Evolutionary conservation across 2,113 vertebrate species (phyloP).

Genomic region (Xenopus laevis): DNA sequence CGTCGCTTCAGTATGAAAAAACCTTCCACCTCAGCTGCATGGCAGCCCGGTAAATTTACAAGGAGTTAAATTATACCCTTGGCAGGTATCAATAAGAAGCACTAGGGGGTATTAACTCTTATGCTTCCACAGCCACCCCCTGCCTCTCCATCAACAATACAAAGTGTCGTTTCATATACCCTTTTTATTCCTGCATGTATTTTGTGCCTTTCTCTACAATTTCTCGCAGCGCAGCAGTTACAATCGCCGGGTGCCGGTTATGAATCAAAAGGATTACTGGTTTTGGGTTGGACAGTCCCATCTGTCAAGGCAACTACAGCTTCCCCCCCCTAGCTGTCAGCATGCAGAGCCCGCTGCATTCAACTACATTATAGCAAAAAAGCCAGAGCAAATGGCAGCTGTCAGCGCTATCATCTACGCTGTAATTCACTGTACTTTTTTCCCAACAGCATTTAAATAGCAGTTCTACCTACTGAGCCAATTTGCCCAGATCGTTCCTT

Average conservation of each 20-base stretch:
- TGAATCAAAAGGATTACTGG: too few species aligned
- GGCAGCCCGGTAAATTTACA: too few species aligned
- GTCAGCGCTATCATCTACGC: conserved; percentile 53
- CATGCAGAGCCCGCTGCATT: conserved; percentile 43
- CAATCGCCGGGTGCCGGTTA: too few species aligned
- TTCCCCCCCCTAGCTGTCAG: conserved; percentile 53
- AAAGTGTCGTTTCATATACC: too few species aligned
- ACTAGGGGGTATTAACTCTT: neutral
- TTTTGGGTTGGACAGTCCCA: conserved; percentile 54
- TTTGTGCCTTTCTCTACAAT: neutral
- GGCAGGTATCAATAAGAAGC: neutral
- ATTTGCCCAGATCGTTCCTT: conserved; percentile 44
- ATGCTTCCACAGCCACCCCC: neutral
- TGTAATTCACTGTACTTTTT: conserved; percentile 42
- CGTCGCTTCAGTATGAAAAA: neutral
- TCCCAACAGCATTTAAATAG: conserved; percentile 47
- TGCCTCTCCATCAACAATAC: too few species aligned
- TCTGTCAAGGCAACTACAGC: conserved; percentile 49
- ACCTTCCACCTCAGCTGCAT: neutral
- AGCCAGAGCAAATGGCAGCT: conserved; percentile 51
- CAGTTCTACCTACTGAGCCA: conserved; percentile 50
- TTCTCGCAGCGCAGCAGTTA: neutral
- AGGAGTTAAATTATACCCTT: neutral
- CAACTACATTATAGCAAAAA: conserved; percentile 61
- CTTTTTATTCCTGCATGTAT: neutral